Conservation (phyloP, 2,888 invertebrate genomes). For the Drosophila macrospina region DNA sequence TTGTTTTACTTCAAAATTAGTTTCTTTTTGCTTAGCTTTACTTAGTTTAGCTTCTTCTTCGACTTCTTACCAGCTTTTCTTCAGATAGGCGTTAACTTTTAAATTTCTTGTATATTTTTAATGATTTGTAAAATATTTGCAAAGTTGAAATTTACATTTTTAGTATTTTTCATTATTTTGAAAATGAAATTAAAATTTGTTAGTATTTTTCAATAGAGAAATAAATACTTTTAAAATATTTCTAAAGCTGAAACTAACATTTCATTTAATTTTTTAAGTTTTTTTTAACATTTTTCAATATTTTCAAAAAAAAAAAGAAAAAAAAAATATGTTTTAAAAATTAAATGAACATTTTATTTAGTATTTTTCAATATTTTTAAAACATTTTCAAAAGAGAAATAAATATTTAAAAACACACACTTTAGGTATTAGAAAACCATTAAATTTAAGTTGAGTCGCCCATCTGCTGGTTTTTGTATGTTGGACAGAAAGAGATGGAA, state of each 20-base stretch:
- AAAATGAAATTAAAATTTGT: too few relatives aligned
- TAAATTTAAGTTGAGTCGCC: not conserved
- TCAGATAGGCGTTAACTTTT: not conserved
- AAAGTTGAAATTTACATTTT: not conserved
- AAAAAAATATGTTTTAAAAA: too few relatives aligned
- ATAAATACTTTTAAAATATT: not conserved
- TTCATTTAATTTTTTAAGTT: too few relatives aligned
- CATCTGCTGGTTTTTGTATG: not conserved
- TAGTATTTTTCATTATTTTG: not conserved
- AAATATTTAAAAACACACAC: too few relatives aligned
- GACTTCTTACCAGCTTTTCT: not conserved
- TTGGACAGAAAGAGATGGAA: constrained; percentile 17
- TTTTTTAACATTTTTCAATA: not conserved
- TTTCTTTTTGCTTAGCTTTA: constrained; percentile 12
- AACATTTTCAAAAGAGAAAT: too few relatives aligned
- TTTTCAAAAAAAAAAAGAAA: too few relatives aligned
- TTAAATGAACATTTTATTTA: too few relatives aligned
- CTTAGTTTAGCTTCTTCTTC: not conserved
- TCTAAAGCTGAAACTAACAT: too few relatives aligned
- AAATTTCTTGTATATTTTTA: not conserved
- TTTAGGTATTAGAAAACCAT: too few relatives aligned
- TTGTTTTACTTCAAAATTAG: constrained; percentile 20
- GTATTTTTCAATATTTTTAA: not conserved
- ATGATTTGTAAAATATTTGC: not conserved
- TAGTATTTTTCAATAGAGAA: too few relatives aligned